Conservation (phyloP, 2,797 vertebrate genomes). For the Vespertilio murinus region DNA sequence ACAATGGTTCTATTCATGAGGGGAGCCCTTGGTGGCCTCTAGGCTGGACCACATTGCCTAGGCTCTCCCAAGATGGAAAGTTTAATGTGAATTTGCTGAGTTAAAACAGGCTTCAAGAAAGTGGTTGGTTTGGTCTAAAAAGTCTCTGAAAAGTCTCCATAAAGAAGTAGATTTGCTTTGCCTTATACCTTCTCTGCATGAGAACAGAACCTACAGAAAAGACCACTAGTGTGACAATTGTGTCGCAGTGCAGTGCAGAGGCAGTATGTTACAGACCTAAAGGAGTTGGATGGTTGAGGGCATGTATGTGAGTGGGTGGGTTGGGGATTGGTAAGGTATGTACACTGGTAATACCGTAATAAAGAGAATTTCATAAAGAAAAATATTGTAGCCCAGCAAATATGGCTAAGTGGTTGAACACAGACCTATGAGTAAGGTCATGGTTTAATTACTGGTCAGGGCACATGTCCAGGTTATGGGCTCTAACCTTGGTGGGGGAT, state of each 20-base stretch:
- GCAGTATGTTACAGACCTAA: neutral
- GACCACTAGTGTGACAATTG: neutral
- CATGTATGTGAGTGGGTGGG: too few relatives aligned
- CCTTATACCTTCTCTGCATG: neutral
- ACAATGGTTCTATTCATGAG: neutral
- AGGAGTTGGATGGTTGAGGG: neutral
- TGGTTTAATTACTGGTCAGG: too few relatives aligned
- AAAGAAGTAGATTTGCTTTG: neutral
- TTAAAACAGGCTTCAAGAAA: neutral
- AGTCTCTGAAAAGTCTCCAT: neutral
- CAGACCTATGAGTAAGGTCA: too few relatives aligned
- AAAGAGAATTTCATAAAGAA: constrained; percentile 40
- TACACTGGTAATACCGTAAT: too few relatives aligned
- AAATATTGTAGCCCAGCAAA: neutral
- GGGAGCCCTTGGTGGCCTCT: neutral
- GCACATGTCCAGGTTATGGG: too few relatives aligned
- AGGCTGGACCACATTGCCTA: neutral
- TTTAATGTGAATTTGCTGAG: neutral
- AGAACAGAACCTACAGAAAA: neutral
- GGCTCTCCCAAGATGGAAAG: neutral
- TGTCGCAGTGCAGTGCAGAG: neutral
- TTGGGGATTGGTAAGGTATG: too few relatives aligned
- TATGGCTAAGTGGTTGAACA: too few relatives aligned
- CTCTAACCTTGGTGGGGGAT: too few relatives aligned
- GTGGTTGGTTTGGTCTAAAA: neutral